Evolutionary conservation across 2,113 vertebrate species (phyloP), one percentile per base, ranked within the genome.

Genomic region (Oostethus manadensis): DNA sequence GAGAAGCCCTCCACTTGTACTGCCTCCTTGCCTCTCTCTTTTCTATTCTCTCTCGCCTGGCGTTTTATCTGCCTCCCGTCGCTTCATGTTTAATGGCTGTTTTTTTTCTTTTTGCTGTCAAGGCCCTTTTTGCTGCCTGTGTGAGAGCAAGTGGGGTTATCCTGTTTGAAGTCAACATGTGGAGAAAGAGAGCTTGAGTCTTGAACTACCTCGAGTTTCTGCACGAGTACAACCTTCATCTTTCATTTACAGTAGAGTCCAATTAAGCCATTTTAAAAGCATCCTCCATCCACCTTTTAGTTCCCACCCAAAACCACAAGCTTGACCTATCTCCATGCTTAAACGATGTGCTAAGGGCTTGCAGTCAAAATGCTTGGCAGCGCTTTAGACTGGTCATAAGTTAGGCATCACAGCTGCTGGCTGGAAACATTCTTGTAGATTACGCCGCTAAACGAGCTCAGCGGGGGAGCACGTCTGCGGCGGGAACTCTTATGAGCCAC

Each of bases 131-230:
- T 33, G 11, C 60, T 69, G 65, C 53, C 64, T 59, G 33, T 71
- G 73, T 69, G 60, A 62, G 59, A 70, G 73, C 54, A 44, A 67
- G 68, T 38, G 53, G 66, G 14, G 43, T 61, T 58, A 77, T 80
- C 73, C 73, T 62, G 65, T 83, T 86, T 83, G 80, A 84, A 80
- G 82, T 74, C 66, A 45, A 64, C 72, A 69, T 70, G 46, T 60
- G 59, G 60, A 51, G 71, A 70, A 73, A 73, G 74, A 64, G 67
- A 69, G 58, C 60, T 48, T 20, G 22, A 14, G 23, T 55, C 3
- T 21, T 20, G 53, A 55, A 55, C n/a, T 40, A 40, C 35, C 16
- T 40, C 15, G 53, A 40, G 53, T 40, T 40, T 15, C 35, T 55
- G 10, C 51, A 18, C 17, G 7, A 38, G 10, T 13, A 38, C 29